Conservation (phyloP, 2,888 invertebrate genomes). For the Trimorus sp. region DNA sequence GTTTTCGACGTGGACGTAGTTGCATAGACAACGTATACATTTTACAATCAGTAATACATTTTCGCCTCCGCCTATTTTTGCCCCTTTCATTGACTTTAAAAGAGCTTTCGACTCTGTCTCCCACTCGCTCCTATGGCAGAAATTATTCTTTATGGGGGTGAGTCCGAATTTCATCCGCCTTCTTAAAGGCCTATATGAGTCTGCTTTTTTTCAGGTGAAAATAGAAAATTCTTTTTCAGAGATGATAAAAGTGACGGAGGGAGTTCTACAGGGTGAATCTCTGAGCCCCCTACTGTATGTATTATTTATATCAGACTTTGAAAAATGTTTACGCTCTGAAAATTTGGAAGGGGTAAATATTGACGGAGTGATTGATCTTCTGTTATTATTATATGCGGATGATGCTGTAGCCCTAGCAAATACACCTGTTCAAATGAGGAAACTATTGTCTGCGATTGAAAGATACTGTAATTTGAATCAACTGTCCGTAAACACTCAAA, state of each 20-base stretch:
- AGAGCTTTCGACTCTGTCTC: conserved; percentile 17
- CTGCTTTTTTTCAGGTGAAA: not conserved
- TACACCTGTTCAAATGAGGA: not conserved
- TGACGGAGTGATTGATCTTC: no score
- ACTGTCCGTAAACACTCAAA: not conserved
- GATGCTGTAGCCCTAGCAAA: not conserved
- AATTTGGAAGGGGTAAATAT: no score
- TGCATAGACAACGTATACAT: conserved; percentile 19
- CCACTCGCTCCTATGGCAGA: not conserved
- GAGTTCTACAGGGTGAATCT: no score
- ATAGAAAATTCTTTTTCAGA: not conserved
- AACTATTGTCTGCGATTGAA: not conserved
- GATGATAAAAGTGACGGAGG: not conserved
- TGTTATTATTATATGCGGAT: no score
- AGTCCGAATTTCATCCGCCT: not conserved
- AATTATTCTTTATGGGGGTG: not conserved
- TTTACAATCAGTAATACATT: conserved; percentile 12
- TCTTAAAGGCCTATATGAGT: not conserved
- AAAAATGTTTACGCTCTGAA: no score
- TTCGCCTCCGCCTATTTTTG: conserved; percentile 3
- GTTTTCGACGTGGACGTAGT: not conserved
- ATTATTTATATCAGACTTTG: no score
- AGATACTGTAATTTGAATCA: not conserved
- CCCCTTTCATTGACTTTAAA: conserved; percentile 9
- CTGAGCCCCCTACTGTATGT: no score